Evolutionary conservation across 2,888 invertebrate genomes (phyloP).

Genomic region (Anarsia innoxiella): DNA sequence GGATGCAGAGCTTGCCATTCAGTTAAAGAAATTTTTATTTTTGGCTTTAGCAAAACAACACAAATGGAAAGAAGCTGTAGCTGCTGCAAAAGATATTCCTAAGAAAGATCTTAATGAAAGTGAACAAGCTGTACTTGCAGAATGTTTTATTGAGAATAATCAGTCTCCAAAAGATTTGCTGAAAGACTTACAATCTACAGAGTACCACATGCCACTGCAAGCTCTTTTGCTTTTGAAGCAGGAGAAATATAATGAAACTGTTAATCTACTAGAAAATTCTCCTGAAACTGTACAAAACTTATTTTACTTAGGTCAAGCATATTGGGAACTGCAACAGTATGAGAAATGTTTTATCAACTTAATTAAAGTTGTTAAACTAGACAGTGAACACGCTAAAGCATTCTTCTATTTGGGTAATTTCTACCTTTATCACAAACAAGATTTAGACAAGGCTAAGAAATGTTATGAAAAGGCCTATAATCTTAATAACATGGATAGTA

Average conservation of each 20-base stretch:
- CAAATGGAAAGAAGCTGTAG: conserved; percentile 70
- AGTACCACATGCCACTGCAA: conserved; percentile 54
- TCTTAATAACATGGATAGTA: conserved; percentile 79
- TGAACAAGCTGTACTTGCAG: conserved; percentile 47
- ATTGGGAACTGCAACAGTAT: conserved; percentile 75
- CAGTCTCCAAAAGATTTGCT: conserved; percentile 39
- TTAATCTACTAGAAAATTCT: conserved; percentile 1
- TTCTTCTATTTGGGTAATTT: conserved; percentile 86
- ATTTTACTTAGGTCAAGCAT: conserved; percentile 76
- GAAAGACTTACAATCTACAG: conserved; percentile 37
- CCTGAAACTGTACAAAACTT: conserved; percentile 58
- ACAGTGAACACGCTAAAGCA: conserved; percentile 83
- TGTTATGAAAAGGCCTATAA: conserved; percentile 90
- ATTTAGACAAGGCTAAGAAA: conserved; percentile 83
- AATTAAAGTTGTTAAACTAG: conserved; percentile 81
- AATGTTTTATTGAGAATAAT: conserved; percentile 52
- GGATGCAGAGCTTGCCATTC: conserved; percentile 33
- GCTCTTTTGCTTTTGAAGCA: conserved; percentile 68
- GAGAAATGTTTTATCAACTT: conserved; percentile 78
- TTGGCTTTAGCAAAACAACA: conserved; percentile 50
- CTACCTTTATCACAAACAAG: conserved; percentile 77
- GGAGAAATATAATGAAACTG: conserved; percentile 43
- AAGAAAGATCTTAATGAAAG: conserved; percentile 28
- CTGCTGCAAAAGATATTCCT: conserved; percentile 42
- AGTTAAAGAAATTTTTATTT: conserved; percentile 46